Evolutionary conservation across 2,888 invertebrate species (phyloP), one percentile per base, ranked within the genome.

Genomic region (Tetragnatha montana): DNA sequence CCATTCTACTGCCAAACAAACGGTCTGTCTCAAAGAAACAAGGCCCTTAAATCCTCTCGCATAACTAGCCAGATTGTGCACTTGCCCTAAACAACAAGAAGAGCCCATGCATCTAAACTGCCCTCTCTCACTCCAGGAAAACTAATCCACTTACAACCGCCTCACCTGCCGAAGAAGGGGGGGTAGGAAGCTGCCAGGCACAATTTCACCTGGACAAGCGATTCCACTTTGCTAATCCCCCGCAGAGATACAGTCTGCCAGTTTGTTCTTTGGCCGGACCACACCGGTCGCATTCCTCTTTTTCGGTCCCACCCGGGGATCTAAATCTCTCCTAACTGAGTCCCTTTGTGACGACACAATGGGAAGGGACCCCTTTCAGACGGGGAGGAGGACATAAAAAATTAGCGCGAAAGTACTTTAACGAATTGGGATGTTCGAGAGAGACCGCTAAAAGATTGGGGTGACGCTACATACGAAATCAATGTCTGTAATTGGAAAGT

Each of bases 201-300:
- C 60, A 82, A 82, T 73, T 82, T 74, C 73, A 82, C 82, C 85
- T 85, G 78, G 79, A 68, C 78, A 76, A 69, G 21, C 85, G 71
- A 82, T 79, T 85, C 60, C 71, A 79, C 70, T 85, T 79, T 17
- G 85, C 51, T 85, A 85, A 85, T 85, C 85, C 85, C 85, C 76
- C 76, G 84, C 69, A 76, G 85, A n/a, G 82, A 51, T 50, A 35
- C 35, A 17, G 82, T 82, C 73, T 35, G 21, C 49, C 50, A 81
- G 81, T 81, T 81, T 81, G 81, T 81, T 81, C 81, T 81, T 81
- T 35, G 35, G 50, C 49, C 70, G 73, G 82, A 82, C 82, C 82
- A 82, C 82, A 82, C 82, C 60, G 21, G 71, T 12, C 22, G 70
- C 47, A 68, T 50, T 49, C 60, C 51, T 79, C 19, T 51, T 79